Conservation (phyloP, 1,140 invertebrate species). For the Pemphigus obesinymphae region DNA sequence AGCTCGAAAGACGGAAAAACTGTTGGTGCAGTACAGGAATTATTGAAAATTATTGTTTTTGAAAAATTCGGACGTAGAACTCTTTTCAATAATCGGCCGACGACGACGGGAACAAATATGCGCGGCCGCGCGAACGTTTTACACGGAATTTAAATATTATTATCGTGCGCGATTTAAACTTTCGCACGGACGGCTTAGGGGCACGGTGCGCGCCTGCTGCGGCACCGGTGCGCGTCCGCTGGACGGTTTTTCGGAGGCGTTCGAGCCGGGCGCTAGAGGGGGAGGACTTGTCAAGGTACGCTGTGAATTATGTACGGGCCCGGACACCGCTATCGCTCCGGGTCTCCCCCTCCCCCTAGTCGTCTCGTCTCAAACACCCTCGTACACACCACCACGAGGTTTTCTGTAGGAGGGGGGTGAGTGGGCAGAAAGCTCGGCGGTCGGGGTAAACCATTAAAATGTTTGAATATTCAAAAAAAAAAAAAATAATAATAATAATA, state of each 20-base stretch:
- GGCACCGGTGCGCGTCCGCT: background rate
- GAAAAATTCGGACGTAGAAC: too few species aligned
- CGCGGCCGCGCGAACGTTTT: background rate
- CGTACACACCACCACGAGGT: too few species aligned
- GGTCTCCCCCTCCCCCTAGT: background rate
- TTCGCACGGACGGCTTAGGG: background rate
- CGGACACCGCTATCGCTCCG: background rate
- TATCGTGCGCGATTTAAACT: background rate
- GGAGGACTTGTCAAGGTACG: conserved; percentile 17
- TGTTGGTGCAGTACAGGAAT: too few species aligned
- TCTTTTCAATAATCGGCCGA: too few species aligned
- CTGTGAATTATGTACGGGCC: conserved; percentile 31
- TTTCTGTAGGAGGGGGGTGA: background rate
- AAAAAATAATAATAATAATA: too few species aligned
- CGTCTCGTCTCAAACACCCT: too few species aligned
- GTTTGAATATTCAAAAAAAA: conserved; percentile 39
- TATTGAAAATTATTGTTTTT: too few species aligned
- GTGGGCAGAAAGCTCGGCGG: background rate
- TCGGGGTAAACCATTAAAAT: background rate
- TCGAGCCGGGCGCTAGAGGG: background rate
- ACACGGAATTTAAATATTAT: background rate
- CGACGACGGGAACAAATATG: too few species aligned
- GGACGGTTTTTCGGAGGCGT: background rate
- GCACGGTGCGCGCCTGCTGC: background rate
- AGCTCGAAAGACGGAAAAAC: too few species aligned